Evolutionary conservation across 2,888 invertebrate species (phyloP).

Genomic region (Pseudoips prasinana): DNA sequence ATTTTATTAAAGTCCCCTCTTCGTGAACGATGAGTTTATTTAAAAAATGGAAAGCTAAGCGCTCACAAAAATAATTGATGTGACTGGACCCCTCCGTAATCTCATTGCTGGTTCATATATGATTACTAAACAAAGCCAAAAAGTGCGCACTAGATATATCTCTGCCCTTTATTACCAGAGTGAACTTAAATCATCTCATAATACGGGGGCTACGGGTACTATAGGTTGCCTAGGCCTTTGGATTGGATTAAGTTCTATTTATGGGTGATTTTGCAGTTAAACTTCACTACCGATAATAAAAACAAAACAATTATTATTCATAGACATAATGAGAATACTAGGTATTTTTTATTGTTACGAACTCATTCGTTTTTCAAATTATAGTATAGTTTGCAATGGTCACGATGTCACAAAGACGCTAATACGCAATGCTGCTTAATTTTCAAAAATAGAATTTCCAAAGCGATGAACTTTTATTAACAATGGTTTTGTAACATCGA

Average conservation of each 20-base stretch:
- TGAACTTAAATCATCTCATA: constrained; percentile 17
- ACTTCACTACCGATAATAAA: too few relatives aligned
- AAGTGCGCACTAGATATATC: constrained; percentile 15
- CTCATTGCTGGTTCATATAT: constrained; percentile 39
- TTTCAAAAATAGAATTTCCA: constrained; percentile 39
- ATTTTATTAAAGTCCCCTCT: constrained; percentile 66
- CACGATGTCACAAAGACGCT: too few relatives aligned
- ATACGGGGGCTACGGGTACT: too few relatives aligned
- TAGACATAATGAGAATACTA: too few relatives aligned
- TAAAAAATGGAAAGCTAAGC: constrained; percentile 72
- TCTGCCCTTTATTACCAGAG: constrained; percentile 8
- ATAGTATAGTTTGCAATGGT: too few relatives aligned
- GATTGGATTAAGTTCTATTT: too few relatives aligned
- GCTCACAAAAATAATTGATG: constrained; percentile 74
- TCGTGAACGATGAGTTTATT: constrained; percentile 58
- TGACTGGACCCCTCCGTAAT: constrained; percentile 61
- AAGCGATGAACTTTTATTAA: constrained; percentile 29
- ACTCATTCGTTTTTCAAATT: too few relatives aligned
- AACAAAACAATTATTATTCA: too few relatives aligned
- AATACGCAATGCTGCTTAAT: too few relatives aligned
- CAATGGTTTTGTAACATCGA: constrained; percentile 40
- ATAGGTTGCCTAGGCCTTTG: constrained; percentile 10
- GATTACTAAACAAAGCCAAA: constrained; percentile 27
- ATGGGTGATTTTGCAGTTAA: too few relatives aligned
- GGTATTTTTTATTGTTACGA: too few relatives aligned